Percentiles rank a stretch among this genome's conserved stretches.
These are phyloP conservation scores for Tautogolabrus adspersus DNA, from an alignment of 2,113 vertebrate genomes.

Conservation along the genomic window DNA sequence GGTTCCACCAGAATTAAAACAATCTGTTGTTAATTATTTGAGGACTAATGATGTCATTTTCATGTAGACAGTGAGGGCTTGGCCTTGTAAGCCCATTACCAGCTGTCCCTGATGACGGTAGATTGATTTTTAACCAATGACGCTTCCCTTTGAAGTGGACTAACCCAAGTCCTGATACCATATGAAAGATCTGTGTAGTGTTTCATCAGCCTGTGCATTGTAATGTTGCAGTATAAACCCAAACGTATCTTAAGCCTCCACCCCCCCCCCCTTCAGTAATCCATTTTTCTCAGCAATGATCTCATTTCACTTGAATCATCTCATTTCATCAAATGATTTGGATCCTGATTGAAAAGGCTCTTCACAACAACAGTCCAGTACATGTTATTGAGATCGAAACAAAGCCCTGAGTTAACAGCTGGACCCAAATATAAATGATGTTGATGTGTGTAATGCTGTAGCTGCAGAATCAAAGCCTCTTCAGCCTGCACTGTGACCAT, in stretches of 20 bases:
- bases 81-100: too few species aligned
- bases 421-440: background rate
- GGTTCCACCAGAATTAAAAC: too few species aligned
- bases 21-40: too few species aligned
- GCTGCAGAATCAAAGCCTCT: background rate
- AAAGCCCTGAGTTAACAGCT: slow-evolving; percentile 2
- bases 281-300: background rate
- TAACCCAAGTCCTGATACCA: background rate
- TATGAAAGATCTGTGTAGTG: background rate
- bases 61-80: too few species aligned
- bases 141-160: too few species aligned
- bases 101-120: too few species aligned
- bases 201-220: background rate
- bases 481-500: background rate
- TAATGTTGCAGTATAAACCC: background rate
- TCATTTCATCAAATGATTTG: background rate
- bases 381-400: background rate
- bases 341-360: background rate
- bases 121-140: too few species aligned
- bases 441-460: background rate
- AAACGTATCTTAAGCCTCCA: background rate
- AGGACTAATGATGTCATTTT: too few species aligned
- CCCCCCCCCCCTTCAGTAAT: background rate
- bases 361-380: background rate
- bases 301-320: background rate